These are phyloP conservation scores for Ceratotherium simum DNA, from an alignment of 2,113 vertebrate genomes.

Conservation along the genomic window DNA sequence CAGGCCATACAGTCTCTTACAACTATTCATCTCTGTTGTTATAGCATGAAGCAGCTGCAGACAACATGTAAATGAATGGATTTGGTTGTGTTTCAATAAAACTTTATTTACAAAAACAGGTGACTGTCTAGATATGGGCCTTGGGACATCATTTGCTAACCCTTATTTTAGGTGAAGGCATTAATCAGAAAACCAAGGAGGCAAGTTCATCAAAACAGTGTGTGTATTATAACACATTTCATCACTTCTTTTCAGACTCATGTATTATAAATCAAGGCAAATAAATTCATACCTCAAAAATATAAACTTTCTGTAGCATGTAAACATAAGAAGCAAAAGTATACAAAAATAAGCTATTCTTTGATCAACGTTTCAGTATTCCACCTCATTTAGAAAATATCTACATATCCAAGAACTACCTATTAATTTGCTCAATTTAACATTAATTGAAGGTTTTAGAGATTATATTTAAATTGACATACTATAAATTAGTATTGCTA, in stretches of 20 bases:
- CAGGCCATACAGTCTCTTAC: background rate
- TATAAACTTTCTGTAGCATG: background rate
- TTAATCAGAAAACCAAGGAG: background rate
- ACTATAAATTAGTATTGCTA: background rate
- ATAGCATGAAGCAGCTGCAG: background rate
- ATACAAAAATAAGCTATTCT: background rate
- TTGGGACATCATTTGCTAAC: background rate
- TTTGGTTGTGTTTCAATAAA: background rate
- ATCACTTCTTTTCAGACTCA: background rate
- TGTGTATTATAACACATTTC: background rate
- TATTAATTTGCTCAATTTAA: background rate
- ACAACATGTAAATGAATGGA: background rate
- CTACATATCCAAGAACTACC: background rate
- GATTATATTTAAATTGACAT: background rate
- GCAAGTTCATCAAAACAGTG: background rate
- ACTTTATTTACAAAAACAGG: background rate
- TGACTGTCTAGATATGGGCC: background rate
- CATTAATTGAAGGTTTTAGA: background rate
- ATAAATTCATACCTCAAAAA: background rate
- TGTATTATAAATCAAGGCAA: background rate
- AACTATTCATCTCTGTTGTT: background rate
- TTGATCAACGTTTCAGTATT: background rate
- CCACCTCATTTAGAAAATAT: constrained; percentile 3
- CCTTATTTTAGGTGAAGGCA: background rate
- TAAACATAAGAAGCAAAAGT: background rate